phyloP scores from a whole-genome alignment of 2,888 invertebrate genomes.

The Perizoma affinitatum region DNA sequence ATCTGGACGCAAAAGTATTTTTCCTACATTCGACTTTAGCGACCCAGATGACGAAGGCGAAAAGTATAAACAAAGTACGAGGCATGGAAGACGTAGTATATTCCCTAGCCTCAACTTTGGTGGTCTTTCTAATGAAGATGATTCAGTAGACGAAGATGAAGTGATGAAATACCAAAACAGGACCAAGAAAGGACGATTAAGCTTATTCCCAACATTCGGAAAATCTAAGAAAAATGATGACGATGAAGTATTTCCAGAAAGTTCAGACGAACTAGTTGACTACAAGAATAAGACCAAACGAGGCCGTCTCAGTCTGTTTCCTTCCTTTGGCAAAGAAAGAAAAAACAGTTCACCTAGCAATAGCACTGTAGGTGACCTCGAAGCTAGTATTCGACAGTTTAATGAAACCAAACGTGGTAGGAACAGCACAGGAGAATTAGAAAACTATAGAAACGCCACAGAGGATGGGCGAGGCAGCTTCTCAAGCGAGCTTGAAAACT shows the following conservation, averaged over 20 bases:
- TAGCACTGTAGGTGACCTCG: conserved; percentile 63
- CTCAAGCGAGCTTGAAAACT: conserved; percentile 66
- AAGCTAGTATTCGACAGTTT: conserved; percentile 71
- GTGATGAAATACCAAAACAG: conserved; percentile 71
- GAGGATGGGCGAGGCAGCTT: conserved; percentile 49
- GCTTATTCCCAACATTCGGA: conserved; percentile 75
- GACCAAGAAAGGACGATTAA: conserved; percentile 71
- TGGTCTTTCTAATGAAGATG: conserved; percentile 63
- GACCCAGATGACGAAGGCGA: conserved; percentile 67
- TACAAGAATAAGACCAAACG: conserved; percentile 72
- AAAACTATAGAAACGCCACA: conserved; percentile 51
- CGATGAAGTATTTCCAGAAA: conserved; percentile 72
- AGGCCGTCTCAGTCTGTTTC: conserved; percentile 71
- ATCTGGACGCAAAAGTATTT: conserved; percentile 70
- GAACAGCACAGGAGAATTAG: conserved; percentile 57
- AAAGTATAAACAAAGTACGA: conserved; percentile 70
- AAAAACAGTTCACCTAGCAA: conserved; percentile 63
- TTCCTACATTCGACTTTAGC: conserved; percentile 74
- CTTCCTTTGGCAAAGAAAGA: conserved; percentile 73
- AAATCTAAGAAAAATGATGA: conserved; percentile 63
- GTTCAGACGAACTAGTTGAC: conserved; percentile 73
- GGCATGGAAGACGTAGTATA: conserved; percentile 69
- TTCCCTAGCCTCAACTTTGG: conserved; percentile 74
- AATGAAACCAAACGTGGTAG: conserved; percentile 64
- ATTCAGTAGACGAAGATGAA: conserved; percentile 72